These are phyloP conservation scores for Megalopta genalis DNA, from an alignment of 1,140 invertebrate species.

Conservation along the genomic window DNA sequence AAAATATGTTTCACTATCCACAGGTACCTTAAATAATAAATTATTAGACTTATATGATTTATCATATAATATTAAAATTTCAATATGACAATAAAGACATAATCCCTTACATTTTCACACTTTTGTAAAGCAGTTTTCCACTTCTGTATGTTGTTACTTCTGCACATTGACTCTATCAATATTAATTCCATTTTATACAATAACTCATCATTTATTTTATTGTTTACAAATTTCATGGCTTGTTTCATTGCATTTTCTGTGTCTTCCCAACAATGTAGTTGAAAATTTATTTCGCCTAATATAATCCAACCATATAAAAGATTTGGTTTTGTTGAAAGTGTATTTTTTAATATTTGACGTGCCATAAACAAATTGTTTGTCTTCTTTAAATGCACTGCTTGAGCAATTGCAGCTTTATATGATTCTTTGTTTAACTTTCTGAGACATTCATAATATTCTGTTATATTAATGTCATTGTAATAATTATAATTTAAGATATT, in stretches of 20 bases:
- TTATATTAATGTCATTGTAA: conserved; percentile 77
- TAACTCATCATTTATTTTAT: conserved; percentile 59
- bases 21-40: neutral
- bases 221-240: conserved; percentile 69
- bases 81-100: conserved; percentile 1
- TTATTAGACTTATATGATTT: neutral
- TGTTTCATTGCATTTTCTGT: conserved; percentile 80
- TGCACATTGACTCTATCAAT: conserved; percentile 72
- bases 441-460: conserved; percentile 77
- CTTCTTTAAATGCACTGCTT: conserved; percentile 81
- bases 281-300: conserved; percentile 79
- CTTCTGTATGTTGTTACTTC: conserved; percentile 78
- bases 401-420: conserved; percentile 82
- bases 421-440: conserved; percentile 81
- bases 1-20: neutral
- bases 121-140: conserved; percentile 78
- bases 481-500: conserved; percentile 70
- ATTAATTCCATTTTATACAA: conserved; percentile 64
- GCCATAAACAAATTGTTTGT: conserved; percentile 80
- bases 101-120: conserved; percentile 71
- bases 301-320: conserved; percentile 78
- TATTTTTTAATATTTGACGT: conserved; percentile 78
- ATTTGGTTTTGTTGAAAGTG: conserved; percentile 66
- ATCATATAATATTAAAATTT: conserved; percentile 13
- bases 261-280: conserved; percentile 82